Percentiles rank a stretch among this genome's conserved stretches.
phyloP scores from a whole-genome alignment of 2,797 vertebrate species.

The Micromesistius poutassou region DNA sequence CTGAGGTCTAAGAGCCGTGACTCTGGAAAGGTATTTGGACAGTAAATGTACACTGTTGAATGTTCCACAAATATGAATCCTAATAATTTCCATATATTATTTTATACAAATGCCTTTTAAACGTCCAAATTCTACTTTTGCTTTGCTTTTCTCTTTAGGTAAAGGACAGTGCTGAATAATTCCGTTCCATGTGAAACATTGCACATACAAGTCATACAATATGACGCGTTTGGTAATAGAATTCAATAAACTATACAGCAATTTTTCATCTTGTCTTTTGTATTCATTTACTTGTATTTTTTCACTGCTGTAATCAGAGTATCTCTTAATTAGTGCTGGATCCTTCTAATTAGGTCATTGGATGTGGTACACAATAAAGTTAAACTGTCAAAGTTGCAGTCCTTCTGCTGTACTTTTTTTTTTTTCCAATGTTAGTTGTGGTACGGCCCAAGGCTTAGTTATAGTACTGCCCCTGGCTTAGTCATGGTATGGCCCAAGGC shows the following conservation, averaged over 20 bases:
- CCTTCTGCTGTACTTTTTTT: background rate
- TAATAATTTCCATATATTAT: background rate
- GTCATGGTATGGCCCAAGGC: no score
- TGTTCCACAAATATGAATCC: background rate
- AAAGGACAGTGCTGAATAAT: background rate
- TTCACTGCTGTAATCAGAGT: background rate
- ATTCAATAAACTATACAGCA: background rate
- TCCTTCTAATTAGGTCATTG: background rate
- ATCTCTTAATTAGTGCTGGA: background rate
- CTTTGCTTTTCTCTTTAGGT: background rate
- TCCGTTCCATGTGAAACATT: background rate
- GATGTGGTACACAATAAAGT: no score
- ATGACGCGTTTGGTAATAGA: background rate
- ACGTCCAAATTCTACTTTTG: background rate
- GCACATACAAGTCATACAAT: conserved; percentile 1
- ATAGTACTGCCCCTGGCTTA: background rate
- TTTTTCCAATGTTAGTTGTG: no score
- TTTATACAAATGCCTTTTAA: background rate
- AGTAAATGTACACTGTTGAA: background rate
- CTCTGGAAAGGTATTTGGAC: conserved; percentile 8
- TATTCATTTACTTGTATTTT: background rate
- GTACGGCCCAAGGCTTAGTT: background rate
- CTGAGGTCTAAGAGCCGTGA: background rate
- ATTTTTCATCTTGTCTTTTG: background rate
- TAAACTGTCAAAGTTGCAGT: background rate